Base-by-base conservation (phyloP, 2,113 vertebrate genomes). In the Pterocles gutturalis region DNA sequence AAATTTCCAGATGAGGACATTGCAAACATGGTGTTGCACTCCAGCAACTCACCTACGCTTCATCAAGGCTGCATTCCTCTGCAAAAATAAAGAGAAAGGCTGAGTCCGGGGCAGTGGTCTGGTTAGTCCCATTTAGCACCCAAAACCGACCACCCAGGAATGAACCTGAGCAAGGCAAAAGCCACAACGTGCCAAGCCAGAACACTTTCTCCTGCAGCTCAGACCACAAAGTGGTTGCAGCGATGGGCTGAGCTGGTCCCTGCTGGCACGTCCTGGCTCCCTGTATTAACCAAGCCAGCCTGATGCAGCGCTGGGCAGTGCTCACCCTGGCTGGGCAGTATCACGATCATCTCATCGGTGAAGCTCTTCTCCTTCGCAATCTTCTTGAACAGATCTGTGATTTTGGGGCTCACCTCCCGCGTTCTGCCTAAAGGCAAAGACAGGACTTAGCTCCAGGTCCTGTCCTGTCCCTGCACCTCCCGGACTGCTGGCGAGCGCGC, bases 261-360 rank as follows among this genome's bases (percentile, higher is more conserved):
- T 64, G 65, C n/a, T 2, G 2, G 28, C 2, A 1, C 3, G 9
- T 28, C 34, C 65, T 38, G 22, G 12, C 48, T 73, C 29, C 79
- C 48, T 0, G 0, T 13, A 24, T 20, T 1, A 8, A 31, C 43
- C 2, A 7, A 45, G 10, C 19, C 58, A 41, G 41, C 25, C 46
- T 0, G 0, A 31, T 17, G 2, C 0, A 2, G 28, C 3, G 41
- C 41, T 66, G 46, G 58, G 45, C 48, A 64, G 10, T 55, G 36
- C 96, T 96, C 54, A 97, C 96, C 95, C 58, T 96, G 93, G 2
- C 81, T 76, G 45, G 93, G 91, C 48, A 96, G 83, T 2, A 94
- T 72, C 70, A 1, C 18, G 73, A 91, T 69, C 22, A 31, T 85
- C 31, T 96, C 0, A 0, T 88, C 5, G 0, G 38, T 90, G 90